Percentiles rank a stretch among this genome's conserved stretches.
Conservation (phyloP, 2,888 invertebrate genomes). For the Theodoxus fluviatilis region DNA sequence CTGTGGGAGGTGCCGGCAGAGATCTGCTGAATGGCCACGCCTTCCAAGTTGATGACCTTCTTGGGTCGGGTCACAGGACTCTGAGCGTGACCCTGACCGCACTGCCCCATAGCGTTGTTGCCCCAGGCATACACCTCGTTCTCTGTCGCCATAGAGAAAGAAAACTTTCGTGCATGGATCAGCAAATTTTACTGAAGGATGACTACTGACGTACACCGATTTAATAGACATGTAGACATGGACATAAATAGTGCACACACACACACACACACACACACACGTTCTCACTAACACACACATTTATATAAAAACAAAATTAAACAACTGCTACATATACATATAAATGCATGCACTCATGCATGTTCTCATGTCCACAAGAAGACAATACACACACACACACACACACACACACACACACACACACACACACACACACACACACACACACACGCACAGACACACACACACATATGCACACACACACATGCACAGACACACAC, state of each 20-base stretch:
- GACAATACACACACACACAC: too few relatives aligned
- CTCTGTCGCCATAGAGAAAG: slow-evolving; percentile 53
- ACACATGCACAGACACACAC: too few relatives aligned
- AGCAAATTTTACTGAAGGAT: background rate
- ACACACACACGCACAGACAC: too few relatives aligned
- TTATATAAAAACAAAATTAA: background rate
- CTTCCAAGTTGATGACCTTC: slow-evolving; percentile 70
- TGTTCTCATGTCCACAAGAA: too few relatives aligned
- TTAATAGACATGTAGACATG: background rate
- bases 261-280: background rate
- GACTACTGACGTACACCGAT: background rate
- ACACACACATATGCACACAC: too few relatives aligned
- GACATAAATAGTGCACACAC: background rate
- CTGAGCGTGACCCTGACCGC: slow-evolving; percentile 72
- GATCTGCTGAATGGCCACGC: slow-evolving; percentile 70
- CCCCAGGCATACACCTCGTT: slow-evolving; percentile 71
- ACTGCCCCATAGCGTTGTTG: slow-evolving; percentile 74
- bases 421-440: too few relatives aligned
- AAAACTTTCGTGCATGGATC: too few relatives aligned
- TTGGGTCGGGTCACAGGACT: slow-evolving; percentile 71
- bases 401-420: too few relatives aligned
- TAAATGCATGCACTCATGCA: too few relatives aligned
- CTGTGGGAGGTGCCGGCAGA: slow-evolving; percentile 75
- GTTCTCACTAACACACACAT: background rate
- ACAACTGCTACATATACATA: background rate